These are phyloP conservation scores for Leptopilina syphax DNA, from an alignment of 2,888 invertebrate species.

Conservation along the genomic window DNA sequence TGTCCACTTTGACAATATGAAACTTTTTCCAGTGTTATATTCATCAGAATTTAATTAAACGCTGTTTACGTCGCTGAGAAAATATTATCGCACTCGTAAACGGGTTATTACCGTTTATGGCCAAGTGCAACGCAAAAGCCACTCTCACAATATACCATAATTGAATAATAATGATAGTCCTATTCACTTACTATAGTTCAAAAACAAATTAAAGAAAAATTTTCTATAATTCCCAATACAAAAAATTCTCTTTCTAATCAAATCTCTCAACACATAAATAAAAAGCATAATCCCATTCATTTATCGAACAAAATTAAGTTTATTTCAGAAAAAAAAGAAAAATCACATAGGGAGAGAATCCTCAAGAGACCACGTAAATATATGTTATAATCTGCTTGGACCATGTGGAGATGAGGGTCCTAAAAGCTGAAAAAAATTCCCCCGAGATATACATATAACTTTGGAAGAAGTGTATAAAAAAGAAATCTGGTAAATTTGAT, in stretches of 20 bases:
- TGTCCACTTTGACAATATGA: neutral
- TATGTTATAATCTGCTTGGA: conserved; percentile 15
- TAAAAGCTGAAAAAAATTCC: conserved; percentile 1
- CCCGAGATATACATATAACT: neutral
- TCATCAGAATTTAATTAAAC: conserved; percentile 27
- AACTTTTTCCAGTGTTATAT: neutral
- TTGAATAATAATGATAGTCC: conserved; percentile 32
- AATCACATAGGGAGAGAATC: neutral
- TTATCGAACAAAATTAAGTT: conserved; percentile 1
- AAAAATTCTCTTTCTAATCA: neutral
- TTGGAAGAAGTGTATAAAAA: neutral
- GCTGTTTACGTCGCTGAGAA: conserved; percentile 29
- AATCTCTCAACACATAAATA: neutral
- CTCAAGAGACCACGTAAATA: conserved; percentile 15
- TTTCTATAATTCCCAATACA: neutral
- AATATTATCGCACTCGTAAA: conserved; percentile 38
- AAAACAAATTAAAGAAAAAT: neutral
- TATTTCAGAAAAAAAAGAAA: neutral
- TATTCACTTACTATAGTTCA: neutral
- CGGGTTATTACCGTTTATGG: conserved; percentile 29
- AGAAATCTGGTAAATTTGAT: conserved; percentile 21
- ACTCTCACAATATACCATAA: conserved; percentile 20
- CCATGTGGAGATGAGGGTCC: conserved; percentile 21
- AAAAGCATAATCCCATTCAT: neutral
- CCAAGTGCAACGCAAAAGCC: conserved; percentile 8